phyloP scores from a whole-genome alignment of 2,113 vertebrate genomes.

The Zeus faber region DNA sequence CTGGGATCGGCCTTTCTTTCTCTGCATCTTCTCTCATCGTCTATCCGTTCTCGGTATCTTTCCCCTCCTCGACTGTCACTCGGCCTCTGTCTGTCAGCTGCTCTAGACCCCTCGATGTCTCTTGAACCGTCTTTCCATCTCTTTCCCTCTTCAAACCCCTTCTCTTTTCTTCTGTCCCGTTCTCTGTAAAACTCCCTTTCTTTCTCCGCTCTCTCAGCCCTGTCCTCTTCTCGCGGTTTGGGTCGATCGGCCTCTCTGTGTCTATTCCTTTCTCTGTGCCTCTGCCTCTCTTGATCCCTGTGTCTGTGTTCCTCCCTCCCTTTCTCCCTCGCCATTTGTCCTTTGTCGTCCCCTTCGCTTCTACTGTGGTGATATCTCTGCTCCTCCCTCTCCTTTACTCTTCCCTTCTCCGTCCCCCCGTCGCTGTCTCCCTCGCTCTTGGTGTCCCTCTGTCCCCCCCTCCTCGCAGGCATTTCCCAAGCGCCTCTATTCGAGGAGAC shows the following conservation, averaged over 20 bases:
- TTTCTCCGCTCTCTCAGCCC: conserved; percentile 24
- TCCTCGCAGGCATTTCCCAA: conserved; percentile 26
- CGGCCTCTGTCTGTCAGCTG: conserved; percentile 8
- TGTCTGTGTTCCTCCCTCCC: conserved; percentile 23
- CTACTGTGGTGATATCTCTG: conserved; percentile 45
- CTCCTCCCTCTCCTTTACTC: conserved; percentile 22
- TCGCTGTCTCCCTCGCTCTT: conserved; percentile 68
- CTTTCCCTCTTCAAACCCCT: conserved; percentile 1
- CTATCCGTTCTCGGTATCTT: conserved; percentile 11
- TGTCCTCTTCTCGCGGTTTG: not conserved
- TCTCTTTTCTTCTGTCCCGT: not conserved
- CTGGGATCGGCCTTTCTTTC: conserved; percentile 26
- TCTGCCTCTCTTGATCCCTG: conserved; percentile 10
- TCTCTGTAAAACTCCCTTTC: conserved; percentile 22
- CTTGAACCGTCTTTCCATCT: conserved; percentile 15
- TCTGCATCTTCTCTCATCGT: not conserved
- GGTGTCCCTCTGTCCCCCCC: conserved; percentile 42
- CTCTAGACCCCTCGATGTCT: conserved; percentile 9
- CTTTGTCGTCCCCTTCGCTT: conserved; percentile 55
- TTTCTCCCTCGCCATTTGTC: conserved; percentile 2
- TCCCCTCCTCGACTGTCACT: conserved; percentile 25
- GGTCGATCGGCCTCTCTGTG: conserved; percentile 21
- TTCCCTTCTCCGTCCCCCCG: conserved; percentile 43
- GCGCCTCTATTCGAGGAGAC: conserved; percentile 35
- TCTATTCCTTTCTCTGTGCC: conserved; percentile 25